Evolutionary conservation across 1,140 invertebrate species (phyloP).

Genomic region (Platyura marginata): DNA sequence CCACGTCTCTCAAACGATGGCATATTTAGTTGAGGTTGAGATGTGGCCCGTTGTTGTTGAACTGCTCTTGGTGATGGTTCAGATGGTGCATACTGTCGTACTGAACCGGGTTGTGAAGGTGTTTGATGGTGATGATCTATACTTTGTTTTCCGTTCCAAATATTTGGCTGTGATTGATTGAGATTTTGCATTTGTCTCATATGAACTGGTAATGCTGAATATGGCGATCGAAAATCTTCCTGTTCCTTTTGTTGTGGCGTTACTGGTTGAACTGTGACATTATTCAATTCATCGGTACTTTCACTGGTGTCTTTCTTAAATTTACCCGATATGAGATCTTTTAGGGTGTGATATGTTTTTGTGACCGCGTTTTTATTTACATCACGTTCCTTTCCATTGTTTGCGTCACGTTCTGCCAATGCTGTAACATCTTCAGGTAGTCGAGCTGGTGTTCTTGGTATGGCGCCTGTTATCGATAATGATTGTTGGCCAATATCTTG

Average conservation of each 20-base stretch:
- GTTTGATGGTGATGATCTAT: conserved; percentile 9
- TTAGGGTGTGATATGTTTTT: conserved; percentile 64
- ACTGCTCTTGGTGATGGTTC: conserved; percentile 15
- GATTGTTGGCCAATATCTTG: conserved; percentile 7
- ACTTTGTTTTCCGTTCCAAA: not conserved
- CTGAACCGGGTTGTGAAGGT: not conserved
- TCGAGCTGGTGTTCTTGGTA: conserved; percentile 25
- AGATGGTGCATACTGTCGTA: conserved; percentile 32
- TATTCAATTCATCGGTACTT: conserved; percentile 36
- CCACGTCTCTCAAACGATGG: conserved; percentile 1
- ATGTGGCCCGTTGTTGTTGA: conserved; percentile 31
- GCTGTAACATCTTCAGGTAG: conserved; percentile 30
- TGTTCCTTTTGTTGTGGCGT: conserved; percentile 25
- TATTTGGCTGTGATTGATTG: conserved; percentile 5
- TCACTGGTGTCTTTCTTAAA: conserved; percentile 43
- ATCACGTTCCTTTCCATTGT: conserved; percentile 26
- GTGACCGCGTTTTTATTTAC: conserved; percentile 40
- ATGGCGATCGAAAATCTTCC: conserved; percentile 3
- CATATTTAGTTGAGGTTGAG: conserved; percentile 37
- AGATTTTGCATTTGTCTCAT: conserved; percentile 4
- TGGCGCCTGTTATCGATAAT: conserved; percentile 14
- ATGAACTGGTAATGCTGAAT: conserved; percentile 3
- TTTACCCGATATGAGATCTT: conserved; percentile 67
- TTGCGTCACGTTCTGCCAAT: conserved; percentile 24
- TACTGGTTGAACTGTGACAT: conserved; percentile 29